Base-by-base conservation (phyloP, 2,888 invertebrate genomes). In the Rhagium mordax region DNA sequence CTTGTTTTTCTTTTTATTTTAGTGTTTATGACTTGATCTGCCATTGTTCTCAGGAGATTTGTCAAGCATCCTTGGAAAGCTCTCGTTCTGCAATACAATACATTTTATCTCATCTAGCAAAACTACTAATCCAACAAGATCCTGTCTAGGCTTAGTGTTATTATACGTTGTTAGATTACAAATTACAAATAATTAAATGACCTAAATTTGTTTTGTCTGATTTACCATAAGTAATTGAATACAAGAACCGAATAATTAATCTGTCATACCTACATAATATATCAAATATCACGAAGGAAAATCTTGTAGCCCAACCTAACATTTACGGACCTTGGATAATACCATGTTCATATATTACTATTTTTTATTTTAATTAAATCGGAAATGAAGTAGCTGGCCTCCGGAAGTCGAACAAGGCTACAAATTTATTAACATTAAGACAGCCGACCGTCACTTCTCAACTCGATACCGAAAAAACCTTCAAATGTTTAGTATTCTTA, bases 371-470 rank as follows among this genome's bases (percentile, higher is more conserved):
- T 83, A 84, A 84, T 84, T 82, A 81, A 85, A 85, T 85, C 85
- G 85, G 85, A 85, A 85, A 84, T 82, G 76, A 81, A 85, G 83
- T 80, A 77, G 85, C 78, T 83, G 85, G 82, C 85, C 85, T 85
- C 85, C 84, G 85, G 85, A 85, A 84, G 81, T 84, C 82, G 84
- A 80, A 84, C 84, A 82, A 84, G 85, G 85, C 78, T 80, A 77
- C 66, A 75, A 74, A 79, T 75, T 73, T 75, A 70, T 67, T 71
- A 72, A 70, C 71, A 76, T 68, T 69, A 55, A 61, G 74, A 65
- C 48, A 53, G 65, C 65, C 53, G 65, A 53, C 65, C 65, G 65
- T 53, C 65, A 65, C 24, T 21, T 27, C 33, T 69, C 29, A 21
- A 27, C 49, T 41, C 62, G 47, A 24, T 10, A 18, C 29, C 16